Evolutionary conservation across 1,140 invertebrate species (phyloP).

Genomic region (Drosophila lini): DNA sequence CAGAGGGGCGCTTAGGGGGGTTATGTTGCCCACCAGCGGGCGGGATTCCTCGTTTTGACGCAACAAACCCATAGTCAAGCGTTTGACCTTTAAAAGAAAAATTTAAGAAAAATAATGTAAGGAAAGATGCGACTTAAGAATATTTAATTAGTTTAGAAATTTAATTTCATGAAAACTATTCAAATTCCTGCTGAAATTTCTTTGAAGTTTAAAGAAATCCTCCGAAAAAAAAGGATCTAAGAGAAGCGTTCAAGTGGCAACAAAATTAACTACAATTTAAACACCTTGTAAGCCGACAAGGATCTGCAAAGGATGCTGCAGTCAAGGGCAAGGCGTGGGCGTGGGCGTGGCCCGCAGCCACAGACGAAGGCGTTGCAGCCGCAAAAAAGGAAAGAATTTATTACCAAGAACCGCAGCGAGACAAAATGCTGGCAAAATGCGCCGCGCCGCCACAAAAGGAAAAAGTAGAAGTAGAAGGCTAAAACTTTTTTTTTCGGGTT

Average conservation of each 20-base stretch:
- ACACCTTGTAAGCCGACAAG: conserved; percentile 72
- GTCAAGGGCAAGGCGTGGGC: conserved; percentile 25
- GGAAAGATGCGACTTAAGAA: too few species aligned
- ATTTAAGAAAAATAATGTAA: not conserved
- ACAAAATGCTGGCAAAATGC: conserved; percentile 70
- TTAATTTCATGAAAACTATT: not conserved
- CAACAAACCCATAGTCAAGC: conserved; percentile 77
- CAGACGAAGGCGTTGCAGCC: conserved; percentile 48
- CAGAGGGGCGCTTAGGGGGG: conserved; percentile 48
- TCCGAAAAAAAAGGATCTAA: conserved; percentile 22
- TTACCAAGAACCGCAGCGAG: conserved; percentile 79
- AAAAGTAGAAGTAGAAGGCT: conserved; percentile 29
- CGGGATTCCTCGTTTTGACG: conserved; percentile 86
- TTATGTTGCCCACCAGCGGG: conserved; percentile 85
- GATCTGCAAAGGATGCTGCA: conserved; percentile 47
- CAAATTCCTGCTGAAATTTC: not conserved
- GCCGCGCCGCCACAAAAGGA: conserved; percentile 28
- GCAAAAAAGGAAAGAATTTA: conserved; percentile 66
- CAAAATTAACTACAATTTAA: conserved; percentile 83
- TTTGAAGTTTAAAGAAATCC: conserved; percentile 35
- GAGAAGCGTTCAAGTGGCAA: conserved; percentile 71
- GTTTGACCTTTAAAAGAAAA: conserved; percentile 63
- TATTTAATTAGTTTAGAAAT: too few species aligned
- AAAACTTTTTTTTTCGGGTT: conserved; percentile 64
- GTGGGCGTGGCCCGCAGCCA: conserved; percentile 51